Conservation (phyloP, 2,797 vertebrate species). For the Lithobates pipiens region DNA sequence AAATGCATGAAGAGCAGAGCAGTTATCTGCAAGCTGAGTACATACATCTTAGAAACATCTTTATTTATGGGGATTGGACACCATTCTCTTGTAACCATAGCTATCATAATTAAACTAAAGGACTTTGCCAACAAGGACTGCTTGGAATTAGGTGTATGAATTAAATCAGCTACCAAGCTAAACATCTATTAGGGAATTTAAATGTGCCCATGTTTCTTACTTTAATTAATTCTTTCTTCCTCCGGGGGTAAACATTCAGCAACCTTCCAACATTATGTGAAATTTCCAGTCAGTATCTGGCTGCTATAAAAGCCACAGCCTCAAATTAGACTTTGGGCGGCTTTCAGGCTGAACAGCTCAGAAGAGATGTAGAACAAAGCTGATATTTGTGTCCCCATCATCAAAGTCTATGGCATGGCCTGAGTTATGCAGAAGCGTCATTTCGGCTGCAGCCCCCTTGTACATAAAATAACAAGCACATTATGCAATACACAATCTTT, state of each 20-base stretch:
- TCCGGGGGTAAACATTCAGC: constrained; percentile 27
- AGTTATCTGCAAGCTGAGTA: not conserved
- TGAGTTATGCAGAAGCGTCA: not conserved
- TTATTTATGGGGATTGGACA: constrained; percentile 9
- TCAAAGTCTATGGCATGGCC: not conserved
- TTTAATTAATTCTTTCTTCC: constrained; percentile 29
- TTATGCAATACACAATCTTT: not conserved
- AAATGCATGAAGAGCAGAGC: constrained; percentile 5
- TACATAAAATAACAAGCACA: not conserved
- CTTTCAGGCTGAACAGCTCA: not conserved
- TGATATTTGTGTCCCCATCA: constrained; percentile 20
- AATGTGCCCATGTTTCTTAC: not conserved
- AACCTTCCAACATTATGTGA: not conserved
- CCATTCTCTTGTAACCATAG: not conserved
- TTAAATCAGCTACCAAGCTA: not conserved
- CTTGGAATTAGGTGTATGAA: constrained; percentile 8
- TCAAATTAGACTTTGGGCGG: not conserved
- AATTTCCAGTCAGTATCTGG: not conserved
- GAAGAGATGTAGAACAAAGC: not conserved
- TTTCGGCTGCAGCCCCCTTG: not conserved
- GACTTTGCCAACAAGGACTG: constrained; percentile 7
- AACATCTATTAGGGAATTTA: constrained; percentile 25
- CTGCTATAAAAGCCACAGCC: not conserved
- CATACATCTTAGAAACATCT: not conserved
- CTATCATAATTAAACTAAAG: constrained; percentile 14